phyloP scores from a whole-genome alignment of 2,888 invertebrate genomes.

The Galerucella nymphaeae region DNA sequence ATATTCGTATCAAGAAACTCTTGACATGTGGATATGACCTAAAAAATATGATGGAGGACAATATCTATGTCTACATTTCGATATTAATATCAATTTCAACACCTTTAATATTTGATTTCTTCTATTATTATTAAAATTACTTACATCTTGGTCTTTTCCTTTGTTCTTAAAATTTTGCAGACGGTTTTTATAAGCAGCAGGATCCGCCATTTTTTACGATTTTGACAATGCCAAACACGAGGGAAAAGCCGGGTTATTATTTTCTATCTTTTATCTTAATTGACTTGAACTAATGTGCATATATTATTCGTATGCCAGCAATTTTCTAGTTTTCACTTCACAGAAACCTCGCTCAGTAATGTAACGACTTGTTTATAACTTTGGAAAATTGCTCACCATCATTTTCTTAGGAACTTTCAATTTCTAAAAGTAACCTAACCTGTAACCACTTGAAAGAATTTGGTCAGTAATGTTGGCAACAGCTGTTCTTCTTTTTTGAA shows the following conservation, averaged over 20 bases:
- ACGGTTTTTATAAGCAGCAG: slow-evolving; percentile 81
- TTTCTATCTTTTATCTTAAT: slow-evolving; percentile 21
- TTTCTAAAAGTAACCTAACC: slow-evolving; percentile 14
- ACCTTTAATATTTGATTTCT: neutral
- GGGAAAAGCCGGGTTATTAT: slow-evolving; percentile 52
- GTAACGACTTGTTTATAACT: slow-evolving; percentile 27
- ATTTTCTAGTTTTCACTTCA: slow-evolving; percentile 21
- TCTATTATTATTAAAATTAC: slow-evolving; percentile 63
- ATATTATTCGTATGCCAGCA: slow-evolving; percentile 15
- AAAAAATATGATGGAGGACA: slow-evolving; percentile 18
- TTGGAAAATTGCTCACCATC: slow-evolving; percentile 31
- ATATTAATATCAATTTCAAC: neutral
- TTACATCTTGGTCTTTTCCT: slow-evolving; percentile 99
- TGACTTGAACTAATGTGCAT: slow-evolving; percentile 25
- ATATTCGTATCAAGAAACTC: slow-evolving; percentile 15
- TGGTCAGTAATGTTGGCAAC: slow-evolving; percentile 13
- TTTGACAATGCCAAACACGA: slow-evolving; percentile 53
- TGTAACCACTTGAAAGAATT: slow-evolving; percentile 1
- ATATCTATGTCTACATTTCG: neutral
- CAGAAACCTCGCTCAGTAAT: slow-evolving; percentile 11
- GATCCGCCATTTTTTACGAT: slow-evolving; percentile 70
- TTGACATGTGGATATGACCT: slow-evolving; percentile 46
- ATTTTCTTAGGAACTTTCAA: slow-evolving; percentile 23
- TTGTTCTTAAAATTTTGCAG: slow-evolving; percentile 98
- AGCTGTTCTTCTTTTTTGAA: slow-evolving; percentile 10